Evolutionary conservation across 2,888 invertebrate species (phyloP).

Genomic region (Slavum lentiscoides): DNA sequence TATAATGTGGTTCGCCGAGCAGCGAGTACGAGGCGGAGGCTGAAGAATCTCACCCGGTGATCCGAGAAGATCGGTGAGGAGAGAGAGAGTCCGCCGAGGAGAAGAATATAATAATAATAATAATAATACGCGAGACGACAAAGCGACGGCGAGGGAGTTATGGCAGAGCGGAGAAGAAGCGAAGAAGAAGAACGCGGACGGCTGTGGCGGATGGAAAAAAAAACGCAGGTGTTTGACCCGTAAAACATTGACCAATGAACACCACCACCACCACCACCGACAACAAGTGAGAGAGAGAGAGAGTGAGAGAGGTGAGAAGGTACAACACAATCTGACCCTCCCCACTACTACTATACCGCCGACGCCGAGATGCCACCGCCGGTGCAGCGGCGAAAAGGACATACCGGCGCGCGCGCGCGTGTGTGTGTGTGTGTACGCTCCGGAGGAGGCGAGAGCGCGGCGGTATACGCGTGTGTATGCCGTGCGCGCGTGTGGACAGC

Average conservation of each 20-base stretch:
- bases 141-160: constrained; percentile 27
- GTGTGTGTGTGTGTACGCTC: background rate
- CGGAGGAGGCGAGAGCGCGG: constrained; percentile 9
- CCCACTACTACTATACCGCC: constrained; percentile 13
- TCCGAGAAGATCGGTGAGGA: background rate
- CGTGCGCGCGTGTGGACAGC: no score
- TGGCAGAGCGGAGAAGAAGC: background rate
- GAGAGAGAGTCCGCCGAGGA: no score
- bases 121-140: constrained; percentile 11
- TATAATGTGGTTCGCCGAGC: constrained; percentile 36
- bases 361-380: constrained; percentile 16
- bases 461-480: no score
- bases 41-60: constrained; percentile 32
- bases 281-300: constrained; percentile 40
- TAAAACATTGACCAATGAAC: constrained; percentile 54
- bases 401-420: constrained; percentile 21
- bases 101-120: no score
- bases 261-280: background rate
- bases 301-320: constrained; percentile 53
- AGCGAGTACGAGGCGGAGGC: background rate
- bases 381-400: constrained; percentile 48
- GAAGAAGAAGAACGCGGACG: constrained; percentile 29
- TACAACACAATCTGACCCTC: constrained; percentile 50
- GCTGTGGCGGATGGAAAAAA: constrained; percentile 21
- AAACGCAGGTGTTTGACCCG: constrained; percentile 53